phyloP scores from a whole-genome alignment of 2,797 vertebrate species.

The Cynodonichthys magdalenae region DNA sequence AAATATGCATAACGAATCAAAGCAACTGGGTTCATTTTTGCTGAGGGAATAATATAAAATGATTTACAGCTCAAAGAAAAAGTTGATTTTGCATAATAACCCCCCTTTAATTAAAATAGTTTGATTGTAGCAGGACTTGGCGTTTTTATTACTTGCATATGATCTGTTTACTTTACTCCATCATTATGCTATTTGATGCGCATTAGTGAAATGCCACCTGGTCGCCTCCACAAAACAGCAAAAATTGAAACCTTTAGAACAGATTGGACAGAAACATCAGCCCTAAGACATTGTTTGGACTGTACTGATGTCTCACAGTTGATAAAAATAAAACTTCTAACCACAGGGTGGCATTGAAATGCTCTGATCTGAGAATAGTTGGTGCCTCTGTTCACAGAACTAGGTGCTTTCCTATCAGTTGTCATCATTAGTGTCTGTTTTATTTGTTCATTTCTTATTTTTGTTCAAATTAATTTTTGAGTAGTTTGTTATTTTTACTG shows the following conservation, averaged over 20 bases:
- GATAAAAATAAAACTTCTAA: neutral
- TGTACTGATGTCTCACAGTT: neutral
- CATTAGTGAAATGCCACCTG: neutral
- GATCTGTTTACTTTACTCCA: neutral
- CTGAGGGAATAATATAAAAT: no score
- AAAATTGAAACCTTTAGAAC: neutral
- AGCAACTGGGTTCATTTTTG: no score
- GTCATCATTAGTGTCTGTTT: neutral
- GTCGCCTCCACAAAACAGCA: neutral
- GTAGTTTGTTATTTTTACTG: no score
- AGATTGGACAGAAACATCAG: neutral
- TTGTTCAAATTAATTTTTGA: neutral
- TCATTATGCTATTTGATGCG: no score
- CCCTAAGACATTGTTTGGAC: no score
- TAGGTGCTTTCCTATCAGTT: neutral
- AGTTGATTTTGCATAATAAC: no score
- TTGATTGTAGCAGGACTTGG: no score
- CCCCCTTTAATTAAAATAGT: no score
- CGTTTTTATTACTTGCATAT: no score
- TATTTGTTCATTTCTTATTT: neutral
- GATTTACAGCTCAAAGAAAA: no score
- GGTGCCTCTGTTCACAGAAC: neutral
- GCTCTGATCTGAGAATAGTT: neutral
- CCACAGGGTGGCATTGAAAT: neutral
- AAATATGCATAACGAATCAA: no score